Evolutionary conservation across 2,113 vertebrate genomes (phyloP), one percentile per base, ranked within the genome.

Genomic region (Glaucidium brasilianum): DNA sequence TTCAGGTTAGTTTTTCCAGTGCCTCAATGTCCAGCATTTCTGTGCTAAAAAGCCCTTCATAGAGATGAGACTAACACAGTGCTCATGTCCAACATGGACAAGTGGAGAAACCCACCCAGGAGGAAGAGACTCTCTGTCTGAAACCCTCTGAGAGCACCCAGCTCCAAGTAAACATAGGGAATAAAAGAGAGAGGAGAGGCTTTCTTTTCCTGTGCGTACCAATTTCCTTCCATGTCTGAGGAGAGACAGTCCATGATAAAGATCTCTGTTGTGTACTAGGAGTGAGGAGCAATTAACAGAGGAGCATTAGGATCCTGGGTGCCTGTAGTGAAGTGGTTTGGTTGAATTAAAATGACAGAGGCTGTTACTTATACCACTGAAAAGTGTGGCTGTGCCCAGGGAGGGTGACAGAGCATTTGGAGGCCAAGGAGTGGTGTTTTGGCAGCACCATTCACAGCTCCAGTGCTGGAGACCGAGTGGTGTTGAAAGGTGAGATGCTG

Each of bases 41-140:
- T 89, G 60, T 43, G 60, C 95, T 93, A 95, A 98, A 96, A 96
- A 98, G 85, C 62, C 60, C 52, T 86, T 90, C 90, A 85, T 62
- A 79, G 41, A 64, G 26, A 66, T 68, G 32, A 71, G 88, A 49
- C 26, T 73, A 81, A 50, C 23, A 73, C 8, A 47, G 37, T 67
- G 32, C 22, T n/a, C 19, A 34, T 58, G 15, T 66, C 47, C 52
- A 63, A 8, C 9, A n/a, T 9, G 21, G 21, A 43, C 35, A 82
- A 12, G 27, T 27, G 81, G 66, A 88, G 69, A 94, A 94, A 58
- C 10, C 5, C 34, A 39, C 21, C 19, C 20, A 90, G 60, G 35
- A 89, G 32, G 25, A 83, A 90, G 62, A 30, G 81, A 9, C 10
- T 75, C 87, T 64, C n/a, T 59, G 20, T 29, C 34, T 39, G 26